Evolutionary conservation across 2,888 invertebrate genomes (phyloP).

Genomic region (Drosophila glabriapex): DNA sequence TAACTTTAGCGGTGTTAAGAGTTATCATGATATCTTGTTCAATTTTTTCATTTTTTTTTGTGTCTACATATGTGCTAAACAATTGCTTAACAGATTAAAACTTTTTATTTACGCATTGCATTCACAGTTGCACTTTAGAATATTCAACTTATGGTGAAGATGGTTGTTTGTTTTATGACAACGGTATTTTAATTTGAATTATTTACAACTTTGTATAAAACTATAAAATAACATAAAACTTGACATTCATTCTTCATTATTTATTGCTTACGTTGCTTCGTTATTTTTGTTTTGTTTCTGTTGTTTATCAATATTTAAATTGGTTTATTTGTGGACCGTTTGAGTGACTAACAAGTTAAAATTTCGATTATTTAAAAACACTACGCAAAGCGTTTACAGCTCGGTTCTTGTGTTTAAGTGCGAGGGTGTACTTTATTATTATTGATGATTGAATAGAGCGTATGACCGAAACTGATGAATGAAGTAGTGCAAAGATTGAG

Average conservation of each 20-base stretch:
- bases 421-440: constrained; percentile 3
- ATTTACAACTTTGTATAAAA: constrained; percentile 61
- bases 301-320: constrained; percentile 10
- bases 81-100: constrained; percentile 60
- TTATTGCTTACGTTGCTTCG: constrained; percentile 39
- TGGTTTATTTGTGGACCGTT: constrained; percentile 57
- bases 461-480: constrained; percentile 43
- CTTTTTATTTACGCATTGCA: constrained; percentile 38
- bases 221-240: constrained; percentile 44
- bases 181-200: constrained; percentile 38
- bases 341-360: constrained; percentile 53
- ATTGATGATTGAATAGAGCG: constrained; percentile 34
- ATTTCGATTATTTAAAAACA: constrained; percentile 34
- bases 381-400: constrained; percentile 19
- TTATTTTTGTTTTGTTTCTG: constrained; percentile 18
- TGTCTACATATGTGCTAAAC: constrained; percentile 52
- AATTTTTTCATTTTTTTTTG: constrained; percentile 4
- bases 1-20: constrained; percentile 62
- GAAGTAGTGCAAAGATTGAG: constrained; percentile 51
- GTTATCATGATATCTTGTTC: constrained; percentile 53
- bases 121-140: constrained; percentile 45
- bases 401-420: constrained; percentile 6
- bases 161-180: constrained; percentile 44
- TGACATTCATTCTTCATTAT: constrained; percentile 26
- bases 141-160: constrained; percentile 51